Evolutionary conservation across 1,140 invertebrate species (phyloP).

Genomic region (Drosophila melanogaster): DNA sequence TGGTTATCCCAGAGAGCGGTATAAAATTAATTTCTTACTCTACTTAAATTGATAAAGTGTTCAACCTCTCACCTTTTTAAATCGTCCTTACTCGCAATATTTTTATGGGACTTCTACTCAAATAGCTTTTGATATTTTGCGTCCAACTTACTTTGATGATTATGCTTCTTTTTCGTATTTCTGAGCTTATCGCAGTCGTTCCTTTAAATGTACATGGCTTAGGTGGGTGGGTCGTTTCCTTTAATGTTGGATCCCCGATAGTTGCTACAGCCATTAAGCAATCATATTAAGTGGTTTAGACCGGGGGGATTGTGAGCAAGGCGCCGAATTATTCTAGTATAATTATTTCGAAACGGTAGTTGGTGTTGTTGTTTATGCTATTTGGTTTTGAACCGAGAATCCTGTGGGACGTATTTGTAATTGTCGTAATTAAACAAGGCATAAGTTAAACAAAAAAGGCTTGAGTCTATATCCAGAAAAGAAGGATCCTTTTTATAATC

Average conservation of each 20-base stretch:
- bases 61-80: constrained; percentile 15
- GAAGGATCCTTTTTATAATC: constrained; percentile 16
- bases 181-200: constrained; percentile 26
- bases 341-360: constrained; percentile 24
- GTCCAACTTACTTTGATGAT: constrained; percentile 16
- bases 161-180: constrained; percentile 34
- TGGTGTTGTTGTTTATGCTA: constrained; percentile 1
- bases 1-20: neutral
- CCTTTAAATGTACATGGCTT: constrained; percentile 46
- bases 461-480: neutral
- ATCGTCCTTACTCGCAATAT: constrained; percentile 3
- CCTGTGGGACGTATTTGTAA: constrained; percentile 2
- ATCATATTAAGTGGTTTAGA: constrained; percentile 61
- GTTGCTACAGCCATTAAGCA: constrained; percentile 45
- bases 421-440: constrained; percentile 11
- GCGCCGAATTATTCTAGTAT: constrained; percentile 40
- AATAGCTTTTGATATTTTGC: neutral
- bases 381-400: neutral
- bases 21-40: neutral
- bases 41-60: constrained; percentile 18
- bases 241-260: constrained; percentile 14
- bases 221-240: constrained; percentile 29
- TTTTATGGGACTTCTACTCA: neutral
- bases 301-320: constrained; percentile 9
- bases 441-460: neutral